A percentile compares a stretch with the other conserved stretches of the same genome.
Conservation (phyloP, 2,113 vertebrate species). For the Ibidorhyncha struthersii region DNA sequence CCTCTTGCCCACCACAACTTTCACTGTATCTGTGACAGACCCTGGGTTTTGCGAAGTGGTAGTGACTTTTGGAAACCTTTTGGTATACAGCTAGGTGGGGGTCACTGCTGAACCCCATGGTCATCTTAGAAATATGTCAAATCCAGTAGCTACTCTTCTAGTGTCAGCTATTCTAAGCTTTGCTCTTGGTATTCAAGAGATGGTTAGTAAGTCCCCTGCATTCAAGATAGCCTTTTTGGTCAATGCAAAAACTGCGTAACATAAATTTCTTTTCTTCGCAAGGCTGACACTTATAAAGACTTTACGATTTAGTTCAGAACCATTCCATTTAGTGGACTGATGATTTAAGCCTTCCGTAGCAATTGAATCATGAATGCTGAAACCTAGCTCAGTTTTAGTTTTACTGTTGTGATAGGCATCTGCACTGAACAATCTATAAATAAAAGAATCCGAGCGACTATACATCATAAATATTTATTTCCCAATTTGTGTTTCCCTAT, state of each 20-base stretch:
- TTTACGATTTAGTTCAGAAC: constrained; percentile 44
- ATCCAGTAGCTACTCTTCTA: background rate
- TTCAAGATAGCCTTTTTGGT: constrained; percentile 8
- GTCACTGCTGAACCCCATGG: background rate
- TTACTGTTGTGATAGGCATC: constrained; percentile 29
- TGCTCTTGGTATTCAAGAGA: background rate
- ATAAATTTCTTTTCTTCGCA: constrained; percentile 21
- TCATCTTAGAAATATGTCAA: background rate
- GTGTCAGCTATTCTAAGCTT: background rate
- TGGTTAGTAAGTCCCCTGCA: background rate
- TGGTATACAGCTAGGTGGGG: background rate
- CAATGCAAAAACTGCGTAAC: background rate
- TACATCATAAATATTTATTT: constrained; percentile 66
- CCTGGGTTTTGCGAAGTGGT: background rate
- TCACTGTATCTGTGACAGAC: background rate
- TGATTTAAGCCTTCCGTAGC: constrained; percentile 37
- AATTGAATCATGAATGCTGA: constrained; percentile 44
- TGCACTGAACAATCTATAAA: constrained; percentile 31
- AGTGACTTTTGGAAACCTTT: constrained; percentile 9
- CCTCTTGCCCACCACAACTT: background rate
- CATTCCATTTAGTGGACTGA: constrained; percentile 4
- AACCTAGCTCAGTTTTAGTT: constrained; percentile 17
- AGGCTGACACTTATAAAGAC: constrained; percentile 38
- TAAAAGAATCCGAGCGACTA: constrained; percentile 1
- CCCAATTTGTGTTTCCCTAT: constrained; percentile 22